A percentile compares a stretch with the other conserved stretches of the same genome.
phyloP scores from a whole-genome alignment of 2,797 vertebrate genomes.

The Labeo calbasu region DNA sequence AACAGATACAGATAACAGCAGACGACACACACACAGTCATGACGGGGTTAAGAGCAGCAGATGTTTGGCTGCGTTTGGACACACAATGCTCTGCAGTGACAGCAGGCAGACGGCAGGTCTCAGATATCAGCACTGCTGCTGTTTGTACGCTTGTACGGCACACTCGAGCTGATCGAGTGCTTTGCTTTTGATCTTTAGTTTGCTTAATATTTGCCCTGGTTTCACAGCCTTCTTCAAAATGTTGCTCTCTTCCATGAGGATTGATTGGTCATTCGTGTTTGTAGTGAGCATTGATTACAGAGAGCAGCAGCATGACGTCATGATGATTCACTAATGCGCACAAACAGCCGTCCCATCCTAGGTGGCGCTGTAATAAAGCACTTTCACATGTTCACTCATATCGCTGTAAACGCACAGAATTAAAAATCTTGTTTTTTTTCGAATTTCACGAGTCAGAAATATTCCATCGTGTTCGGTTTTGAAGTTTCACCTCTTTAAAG shows the following conservation, averaged over 20 bases:
- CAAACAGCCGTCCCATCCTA: neutral
- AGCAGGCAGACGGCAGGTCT: conserved; percentile 77
- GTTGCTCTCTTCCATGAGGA: neutral
- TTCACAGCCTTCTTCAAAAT: neutral
- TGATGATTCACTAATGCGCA: neutral
- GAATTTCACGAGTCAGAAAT: too few species aligned
- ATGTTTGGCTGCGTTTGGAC: conserved; percentile 46
- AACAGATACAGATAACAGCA: too few species aligned
- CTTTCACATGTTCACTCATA: neutral
- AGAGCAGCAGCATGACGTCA: neutral
- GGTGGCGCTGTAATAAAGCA: neutral
- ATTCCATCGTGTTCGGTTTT: too few species aligned
- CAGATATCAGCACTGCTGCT: conserved; percentile 41
- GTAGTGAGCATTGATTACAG: neutral
- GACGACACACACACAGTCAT: neutral
- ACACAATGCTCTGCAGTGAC: conserved; percentile 63
- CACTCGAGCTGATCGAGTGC: conserved; percentile 26
- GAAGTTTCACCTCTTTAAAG: too few species aligned
- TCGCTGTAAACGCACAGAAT: too few species aligned
- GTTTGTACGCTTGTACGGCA: neutral
- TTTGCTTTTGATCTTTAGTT: neutral
- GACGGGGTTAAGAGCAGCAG: conserved; percentile 46
- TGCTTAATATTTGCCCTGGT: neutral
- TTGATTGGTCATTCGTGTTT: neutral
- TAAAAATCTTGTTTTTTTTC: too few species aligned